Evolutionary conservation across 64 coral and sea anemone species (phyloP).

Genomic region (Astreopora myriophthalma): DNA sequence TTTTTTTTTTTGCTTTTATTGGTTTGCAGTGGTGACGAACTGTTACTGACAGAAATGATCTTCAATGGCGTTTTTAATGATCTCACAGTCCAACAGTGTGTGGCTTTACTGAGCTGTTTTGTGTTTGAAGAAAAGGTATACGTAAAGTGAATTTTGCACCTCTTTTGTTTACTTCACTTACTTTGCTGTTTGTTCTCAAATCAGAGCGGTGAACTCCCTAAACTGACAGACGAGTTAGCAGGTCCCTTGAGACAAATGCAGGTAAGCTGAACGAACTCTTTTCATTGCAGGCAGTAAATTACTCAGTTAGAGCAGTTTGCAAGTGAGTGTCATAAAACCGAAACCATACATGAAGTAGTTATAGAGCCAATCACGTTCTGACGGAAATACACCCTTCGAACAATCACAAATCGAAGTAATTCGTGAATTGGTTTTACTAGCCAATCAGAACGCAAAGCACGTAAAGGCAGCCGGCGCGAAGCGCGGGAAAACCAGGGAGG

Average conservation of each 20-base stretch:
- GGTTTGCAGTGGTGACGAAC: slow-evolving; percentile 80
- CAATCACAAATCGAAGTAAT: too few species aligned
- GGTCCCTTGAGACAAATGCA: slow-evolving; percentile 97
- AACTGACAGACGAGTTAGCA: slow-evolving; percentile 94
- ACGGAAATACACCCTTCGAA: too few species aligned
- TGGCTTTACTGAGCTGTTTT: slow-evolving; percentile 93
- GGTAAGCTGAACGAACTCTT: slow-evolving; percentile 29
- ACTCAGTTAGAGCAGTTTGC: too few species aligned
- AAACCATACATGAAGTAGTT: not conserved
- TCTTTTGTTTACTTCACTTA: too few species aligned
- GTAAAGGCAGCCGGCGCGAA: too few species aligned
- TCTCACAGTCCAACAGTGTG: slow-evolving; percentile 86
- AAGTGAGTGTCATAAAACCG: too few species aligned
- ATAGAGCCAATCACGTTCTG: too few species aligned
- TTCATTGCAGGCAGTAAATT: not conserved
- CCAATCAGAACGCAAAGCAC: too few species aligned
- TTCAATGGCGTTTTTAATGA: slow-evolving; percentile 99
- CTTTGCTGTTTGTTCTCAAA: not conserved
- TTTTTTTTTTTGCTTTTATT: not conserved
- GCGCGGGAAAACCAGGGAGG: too few species aligned
- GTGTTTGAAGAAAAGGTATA: slow-evolving; percentile 96
- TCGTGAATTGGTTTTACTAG: too few species aligned
- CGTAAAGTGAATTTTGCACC: not conserved
- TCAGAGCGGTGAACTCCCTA: slow-evolving; percentile 88
- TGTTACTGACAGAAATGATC: slow-evolving; percentile 96